phyloP scores from a whole-genome alignment of 2,888 invertebrate species.

The Spisula subtruncata region DNA sequence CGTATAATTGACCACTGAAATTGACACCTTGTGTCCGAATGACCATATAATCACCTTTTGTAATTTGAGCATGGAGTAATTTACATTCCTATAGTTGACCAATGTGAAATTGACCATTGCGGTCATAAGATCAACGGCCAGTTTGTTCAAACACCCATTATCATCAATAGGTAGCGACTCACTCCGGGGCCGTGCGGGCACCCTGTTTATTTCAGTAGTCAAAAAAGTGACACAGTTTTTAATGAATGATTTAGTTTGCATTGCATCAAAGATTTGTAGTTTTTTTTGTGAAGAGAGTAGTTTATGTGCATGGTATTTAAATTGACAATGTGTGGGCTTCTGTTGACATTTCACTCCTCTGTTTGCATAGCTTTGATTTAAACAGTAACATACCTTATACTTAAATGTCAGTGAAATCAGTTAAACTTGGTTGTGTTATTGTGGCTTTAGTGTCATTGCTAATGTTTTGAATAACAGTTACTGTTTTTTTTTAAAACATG shows the following conservation, averaged over 20 bases:
- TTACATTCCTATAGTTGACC: slow-evolving; percentile 53
- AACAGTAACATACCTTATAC: not conserved
- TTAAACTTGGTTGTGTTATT: not conserved
- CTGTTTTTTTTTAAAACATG: not conserved
- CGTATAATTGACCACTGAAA: slow-evolving; percentile 39
- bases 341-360: not conserved
- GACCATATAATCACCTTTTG: slow-evolving; percentile 39
- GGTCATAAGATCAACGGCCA: not conserved
- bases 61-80: slow-evolving; percentile 43
- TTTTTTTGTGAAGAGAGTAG: not conserved
- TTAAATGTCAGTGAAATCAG: not conserved
- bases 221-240: not conserved
- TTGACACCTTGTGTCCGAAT: slow-evolving; percentile 32
- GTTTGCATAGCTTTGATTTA: not conserved
- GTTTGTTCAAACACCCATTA: not conserved
- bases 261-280: not conserved
- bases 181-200: no score
- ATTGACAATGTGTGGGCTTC: not conserved
- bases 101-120: slow-evolving; percentile 62
- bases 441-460: not conserved
- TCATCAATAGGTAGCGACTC: not conserved
- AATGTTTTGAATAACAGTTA: not conserved
- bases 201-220: not conserved
- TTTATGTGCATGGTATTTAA: not conserved
- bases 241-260: not conserved